A percentile compares a stretch with the other conserved stretches of the same genome.
phyloP scores from a whole-genome alignment of 2,113 vertebrate genomes.

The Oreochromis aureus region DNA sequence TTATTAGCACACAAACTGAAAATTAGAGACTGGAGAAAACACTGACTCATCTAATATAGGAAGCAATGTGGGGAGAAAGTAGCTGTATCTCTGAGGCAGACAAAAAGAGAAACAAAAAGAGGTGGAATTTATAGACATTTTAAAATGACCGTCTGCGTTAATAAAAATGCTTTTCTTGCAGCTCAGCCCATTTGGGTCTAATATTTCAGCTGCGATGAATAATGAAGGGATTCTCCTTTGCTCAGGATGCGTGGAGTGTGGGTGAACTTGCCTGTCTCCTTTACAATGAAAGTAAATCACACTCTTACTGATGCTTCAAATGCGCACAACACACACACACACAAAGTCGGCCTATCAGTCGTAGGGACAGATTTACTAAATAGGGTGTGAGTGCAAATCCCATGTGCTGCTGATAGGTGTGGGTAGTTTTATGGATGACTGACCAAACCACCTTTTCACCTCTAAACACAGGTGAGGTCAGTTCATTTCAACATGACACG shows the following conservation, averaged over 20 bases:
- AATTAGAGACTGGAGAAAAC: not conserved
- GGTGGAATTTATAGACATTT: conserved; percentile 16
- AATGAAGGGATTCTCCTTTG: conserved; percentile 13
- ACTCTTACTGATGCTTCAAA: not conserved
- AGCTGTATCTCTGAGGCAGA: not conserved
- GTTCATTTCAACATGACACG: not conserved
- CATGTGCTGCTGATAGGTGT: not conserved
- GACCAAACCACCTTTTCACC: not conserved
- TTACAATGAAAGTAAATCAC: not conserved
- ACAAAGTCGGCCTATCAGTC: not conserved
- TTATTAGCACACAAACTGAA: not conserved
- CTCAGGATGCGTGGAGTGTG: not conserved
- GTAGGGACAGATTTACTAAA: not conserved
- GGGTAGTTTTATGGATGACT: not conserved
- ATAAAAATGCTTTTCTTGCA: conserved; percentile 44
- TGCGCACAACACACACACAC: not conserved
- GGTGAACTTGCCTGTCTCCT: not conserved
- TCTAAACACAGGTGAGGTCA: not conserved
- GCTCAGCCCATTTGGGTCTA: conserved; percentile 3
- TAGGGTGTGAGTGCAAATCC: not conserved
- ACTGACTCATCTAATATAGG: not conserved
- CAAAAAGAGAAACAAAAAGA: not conserved
- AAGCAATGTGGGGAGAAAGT: not conserved
- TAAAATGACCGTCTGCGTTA: conserved; percentile 34
- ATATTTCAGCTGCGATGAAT: conserved; percentile 44